These are phyloP conservation scores for Listrodromus nycthemerus DNA, from an alignment of 2,888 invertebrate species.

Conservation along the genomic window DNA sequence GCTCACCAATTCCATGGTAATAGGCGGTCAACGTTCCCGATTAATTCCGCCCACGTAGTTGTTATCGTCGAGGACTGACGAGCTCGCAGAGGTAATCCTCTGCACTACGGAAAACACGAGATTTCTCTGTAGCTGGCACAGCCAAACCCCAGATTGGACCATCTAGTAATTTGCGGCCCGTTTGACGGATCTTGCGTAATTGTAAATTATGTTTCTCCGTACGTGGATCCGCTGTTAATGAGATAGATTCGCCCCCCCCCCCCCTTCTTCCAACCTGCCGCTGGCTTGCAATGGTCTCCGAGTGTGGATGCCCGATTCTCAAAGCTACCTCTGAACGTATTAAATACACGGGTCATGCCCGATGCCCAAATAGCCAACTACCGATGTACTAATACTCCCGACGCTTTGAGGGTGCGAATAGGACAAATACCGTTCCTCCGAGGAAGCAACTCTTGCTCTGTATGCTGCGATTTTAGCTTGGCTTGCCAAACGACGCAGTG, in stretches of 20 bases:
- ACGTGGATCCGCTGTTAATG: constrained; percentile 67
- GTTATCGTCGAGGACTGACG: constrained; percentile 12
- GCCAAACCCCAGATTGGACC: constrained; percentile 56
- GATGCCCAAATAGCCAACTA: constrained; percentile 7
- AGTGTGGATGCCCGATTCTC: constrained; percentile 36
- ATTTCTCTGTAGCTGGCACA: background rate
- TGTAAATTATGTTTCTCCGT: constrained; percentile 82
- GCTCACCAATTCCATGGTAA: background rate
- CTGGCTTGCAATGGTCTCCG: constrained; percentile 60
- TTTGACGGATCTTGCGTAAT: constrained; percentile 83
- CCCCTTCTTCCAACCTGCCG: constrained; percentile 38
- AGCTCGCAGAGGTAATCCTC: constrained; percentile 12
- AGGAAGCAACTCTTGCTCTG: constrained; percentile 55
- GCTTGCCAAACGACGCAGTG: constrained; percentile 27
- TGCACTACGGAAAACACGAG: background rate
- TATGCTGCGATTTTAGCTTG: constrained; percentile 24
- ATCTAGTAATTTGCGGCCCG: constrained; percentile 80
- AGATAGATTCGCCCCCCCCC: constrained; percentile 40
- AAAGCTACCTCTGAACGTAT: constrained; percentile 73
- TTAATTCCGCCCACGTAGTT: background rate
- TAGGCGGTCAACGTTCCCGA: constrained; percentile 12
- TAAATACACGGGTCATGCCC: constrained; percentile 74
- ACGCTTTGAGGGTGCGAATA: constrained; percentile 69
- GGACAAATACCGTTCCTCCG: constrained; percentile 76
- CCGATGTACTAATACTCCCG: constrained; percentile 30